phyloP scores from a whole-genome alignment of 2,113 vertebrate genomes.

The Hassar affinis region DNA sequence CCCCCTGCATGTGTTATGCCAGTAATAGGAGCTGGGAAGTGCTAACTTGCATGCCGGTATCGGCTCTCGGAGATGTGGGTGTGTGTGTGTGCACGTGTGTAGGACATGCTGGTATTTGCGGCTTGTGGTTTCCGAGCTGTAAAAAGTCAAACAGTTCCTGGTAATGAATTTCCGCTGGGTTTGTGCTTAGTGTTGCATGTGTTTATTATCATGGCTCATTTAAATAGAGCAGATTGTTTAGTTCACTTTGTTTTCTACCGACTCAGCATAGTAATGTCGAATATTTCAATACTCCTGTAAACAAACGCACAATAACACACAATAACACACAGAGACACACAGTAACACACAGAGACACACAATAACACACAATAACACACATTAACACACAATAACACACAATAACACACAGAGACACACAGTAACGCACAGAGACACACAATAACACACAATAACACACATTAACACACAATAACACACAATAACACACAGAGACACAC shows the following conservation, averaged over 20 bases:
- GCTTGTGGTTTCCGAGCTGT: slow-evolving; percentile 38
- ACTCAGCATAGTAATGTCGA: not conserved
- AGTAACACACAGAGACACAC: too few relatives aligned
- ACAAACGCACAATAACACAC: too few relatives aligned
- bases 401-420: too few relatives aligned
- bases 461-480: too few relatives aligned
- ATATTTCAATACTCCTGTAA: not conserved
- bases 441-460: too few relatives aligned
- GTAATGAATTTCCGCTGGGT: slow-evolving; percentile 29
- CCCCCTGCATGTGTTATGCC: not conserved
- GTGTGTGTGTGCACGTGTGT: slow-evolving; percentile 28
- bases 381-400: too few relatives aligned
- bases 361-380: too few relatives aligned
- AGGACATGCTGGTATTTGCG: slow-evolving; percentile 47
- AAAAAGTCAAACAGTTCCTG: slow-evolving; percentile 32
- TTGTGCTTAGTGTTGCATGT: slow-evolving; percentile 2
- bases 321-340: too few relatives aligned
- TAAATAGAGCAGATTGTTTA: not conserved
- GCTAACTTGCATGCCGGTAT: slow-evolving; percentile 43
- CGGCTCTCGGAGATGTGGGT: slow-evolving; percentile 31
- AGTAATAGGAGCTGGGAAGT: slow-evolving; percentile 35
- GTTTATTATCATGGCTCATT: slow-evolving; percentile 19
- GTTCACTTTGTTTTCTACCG: not conserved
- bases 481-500: too few relatives aligned
- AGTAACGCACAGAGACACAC: too few relatives aligned